Evolutionary conservation across 2,797 vertebrate genomes (phyloP), one percentile per base, ranked within the genome.

Genomic region (Coccyzus lansbergi): DNA sequence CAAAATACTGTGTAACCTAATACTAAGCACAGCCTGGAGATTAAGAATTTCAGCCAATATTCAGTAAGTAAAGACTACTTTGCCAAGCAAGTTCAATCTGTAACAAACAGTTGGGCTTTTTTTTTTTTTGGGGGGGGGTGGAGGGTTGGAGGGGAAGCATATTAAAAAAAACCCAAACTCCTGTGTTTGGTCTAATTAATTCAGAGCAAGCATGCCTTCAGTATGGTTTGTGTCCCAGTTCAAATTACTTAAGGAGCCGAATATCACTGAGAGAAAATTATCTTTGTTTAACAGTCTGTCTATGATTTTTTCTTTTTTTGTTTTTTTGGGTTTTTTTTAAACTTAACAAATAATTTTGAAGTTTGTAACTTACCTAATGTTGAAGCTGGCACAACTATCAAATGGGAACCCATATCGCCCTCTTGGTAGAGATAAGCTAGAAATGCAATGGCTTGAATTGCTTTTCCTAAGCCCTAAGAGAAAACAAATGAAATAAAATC

Each of bases 361-460:
- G 64, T 42, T 58, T 51, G 28, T 65, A 87, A 97, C 98, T 97
- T 98, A 99, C 99, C 99, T 88, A 99, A 94, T 1, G 99, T 99
- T 83, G 99, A 99, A n/a, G 99, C 97, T 6, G 99, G 99, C 88
- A 99, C 99, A 86, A 98, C 98, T 90, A 99, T 98, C 95, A 99
- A 98, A 97, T 99, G 99, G 90, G 99, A 99, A 75, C 99, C 99
- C 48, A 80, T 96, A 78, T 98, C 97, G 81, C 98, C 99, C 64
- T 98, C 97, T 97, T 99, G 95, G 80, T 98, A 98, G 26, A 99
- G 98, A 88, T 99, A 98, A 64, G 99, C 98, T 90, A 99, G 97
- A 97, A 99, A 99, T 9, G 99, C 98, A 96, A 99, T 99, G 52
- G 99, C 98, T 98, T 99, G 99, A 96, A 99, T 99, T 49, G 99